phyloP scores from a whole-genome alignment of 2,797 vertebrate genomes.

The Atherinosoma microstoma region DNA sequence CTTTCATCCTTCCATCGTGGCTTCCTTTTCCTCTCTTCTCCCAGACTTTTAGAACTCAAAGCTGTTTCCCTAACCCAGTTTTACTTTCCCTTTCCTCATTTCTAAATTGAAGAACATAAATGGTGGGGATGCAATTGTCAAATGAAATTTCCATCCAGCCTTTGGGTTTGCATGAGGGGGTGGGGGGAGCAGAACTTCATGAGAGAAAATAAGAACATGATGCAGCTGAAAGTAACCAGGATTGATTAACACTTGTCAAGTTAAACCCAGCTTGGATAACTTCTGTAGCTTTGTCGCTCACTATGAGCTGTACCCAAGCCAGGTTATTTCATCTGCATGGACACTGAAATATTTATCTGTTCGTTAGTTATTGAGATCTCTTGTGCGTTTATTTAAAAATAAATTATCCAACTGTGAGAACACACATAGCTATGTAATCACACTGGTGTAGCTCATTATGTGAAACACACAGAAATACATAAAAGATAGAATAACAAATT shows the following conservation, averaged over 20 bases:
- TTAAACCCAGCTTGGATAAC: not conserved
- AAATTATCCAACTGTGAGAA: not conserved
- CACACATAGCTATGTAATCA: not conserved
- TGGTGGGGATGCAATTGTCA: conserved; percentile 43
- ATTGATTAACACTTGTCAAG: not conserved
- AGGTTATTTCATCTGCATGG: not conserved
- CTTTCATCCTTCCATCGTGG: conserved; percentile 37
- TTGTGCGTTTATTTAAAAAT: not conserved
- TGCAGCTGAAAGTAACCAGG: conserved; percentile 24
- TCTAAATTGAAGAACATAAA: conserved; percentile 50
- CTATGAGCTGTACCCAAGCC: not conserved
- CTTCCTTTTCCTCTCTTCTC: conserved; percentile 5
- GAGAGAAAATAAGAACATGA: conserved; percentile 30
- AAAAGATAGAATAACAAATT: too few species aligned
- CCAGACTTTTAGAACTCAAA: conserved; percentile 33
- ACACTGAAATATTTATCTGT: not conserved
- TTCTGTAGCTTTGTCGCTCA: not conserved
- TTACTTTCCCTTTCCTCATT: conserved; percentile 23
- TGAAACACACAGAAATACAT: too few species aligned
- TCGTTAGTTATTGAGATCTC: not conserved
- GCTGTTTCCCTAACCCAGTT: conserved; percentile 32
- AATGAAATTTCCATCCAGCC: conserved; percentile 41
- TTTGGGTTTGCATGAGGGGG: conserved; percentile 8
- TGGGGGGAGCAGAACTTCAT: not conserved
- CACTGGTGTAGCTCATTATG: not conserved